Conservation (phyloP, 2,797 vertebrate genomes). For the Carduelis carduelis region DNA sequence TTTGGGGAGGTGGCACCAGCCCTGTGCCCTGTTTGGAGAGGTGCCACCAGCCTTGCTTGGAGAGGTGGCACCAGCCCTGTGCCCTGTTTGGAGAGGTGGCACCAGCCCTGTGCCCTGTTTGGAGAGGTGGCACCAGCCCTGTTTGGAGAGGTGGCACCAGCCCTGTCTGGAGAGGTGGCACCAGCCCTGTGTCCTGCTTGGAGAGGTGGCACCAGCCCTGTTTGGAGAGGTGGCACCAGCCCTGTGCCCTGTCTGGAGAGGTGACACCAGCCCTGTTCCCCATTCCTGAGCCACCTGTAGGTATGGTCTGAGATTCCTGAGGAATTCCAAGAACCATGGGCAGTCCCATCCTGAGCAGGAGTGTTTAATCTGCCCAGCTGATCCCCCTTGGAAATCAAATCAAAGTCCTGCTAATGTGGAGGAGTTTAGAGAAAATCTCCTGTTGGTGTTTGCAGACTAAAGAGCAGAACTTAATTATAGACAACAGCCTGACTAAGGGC, state of each 20-base stretch:
- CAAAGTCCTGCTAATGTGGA: neutral
- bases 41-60: too few species aligned
- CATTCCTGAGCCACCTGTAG: neutral
- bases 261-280: neutral
- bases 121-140: too few species aligned
- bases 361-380: neutral
- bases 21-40: too few species aligned
- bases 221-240: neutral
- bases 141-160: too few species aligned
- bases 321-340: neutral
- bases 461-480: slow-evolving; percentile 15
- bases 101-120: too few species aligned
- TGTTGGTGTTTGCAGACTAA: neutral
- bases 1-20: too few species aligned
- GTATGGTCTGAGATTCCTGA: fast-evolving
- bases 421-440: neutral
- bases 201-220: too few species aligned
- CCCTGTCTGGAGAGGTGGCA: too few species aligned
- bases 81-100: too few species aligned
- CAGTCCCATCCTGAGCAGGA: neutral
- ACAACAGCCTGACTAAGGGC: neutral
- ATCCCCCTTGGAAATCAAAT: neutral
- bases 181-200: too few species aligned
- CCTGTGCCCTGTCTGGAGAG: too few species aligned
- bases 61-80: too few species aligned